Base-by-base conservation (phyloP, 2,888 invertebrate species). In the Flabesymbios commensalis region DNA sequence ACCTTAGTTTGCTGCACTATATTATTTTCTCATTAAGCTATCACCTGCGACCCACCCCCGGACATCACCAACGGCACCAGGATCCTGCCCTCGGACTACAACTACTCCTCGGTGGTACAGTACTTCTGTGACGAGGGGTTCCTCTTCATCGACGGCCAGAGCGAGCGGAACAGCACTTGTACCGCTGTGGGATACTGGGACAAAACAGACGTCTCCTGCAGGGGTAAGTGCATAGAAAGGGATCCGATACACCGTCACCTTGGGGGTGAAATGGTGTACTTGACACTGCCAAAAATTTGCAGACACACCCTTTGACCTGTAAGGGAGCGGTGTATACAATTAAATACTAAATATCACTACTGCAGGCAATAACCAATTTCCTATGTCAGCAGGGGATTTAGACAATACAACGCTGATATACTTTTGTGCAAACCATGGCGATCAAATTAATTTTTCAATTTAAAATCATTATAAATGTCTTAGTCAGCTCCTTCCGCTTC, bases 181-280 rank as follows among this genome's bases (percentile, higher is more conserved):
- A 63, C 64, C 36, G 68, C 52, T 24, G 24, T 45, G 5, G 71
- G 71, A 19, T 10, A 39, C 10, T 71, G 71, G 71, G 63, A 69
- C 52, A 63, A 65, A 14, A 57, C 54, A 3, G 69, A 69, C 24
- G 59, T 70, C 39, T 59, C 57, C 22, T 70, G 70, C 47, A 58
- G 57, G 48, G 51, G 69, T 68, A 45, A 56, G 63, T 54, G 19
- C 5, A 10, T 22, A 14, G 17, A n/a, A 26, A 28, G 7, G 5
- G 2, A 1, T 41, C 33, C 22, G 24, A 51, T 49, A 1, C 3
- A n/a, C n/a, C n/a, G 28, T 28, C 10, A 29, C 24, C 19, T 19
- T 36, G n/a, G 7, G 32, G n/a, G n/a, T n/a, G n/a, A n/a, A n/a
- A n/a, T n/a, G n/a, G n/a, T n/a, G n/a, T n/a, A n/a, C n/a, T n/a